Evolutionary conservation across 2,113 vertebrate species (phyloP), one percentile per base, ranked within the genome.

Genomic region (Chaenogobius annularis): DNA sequence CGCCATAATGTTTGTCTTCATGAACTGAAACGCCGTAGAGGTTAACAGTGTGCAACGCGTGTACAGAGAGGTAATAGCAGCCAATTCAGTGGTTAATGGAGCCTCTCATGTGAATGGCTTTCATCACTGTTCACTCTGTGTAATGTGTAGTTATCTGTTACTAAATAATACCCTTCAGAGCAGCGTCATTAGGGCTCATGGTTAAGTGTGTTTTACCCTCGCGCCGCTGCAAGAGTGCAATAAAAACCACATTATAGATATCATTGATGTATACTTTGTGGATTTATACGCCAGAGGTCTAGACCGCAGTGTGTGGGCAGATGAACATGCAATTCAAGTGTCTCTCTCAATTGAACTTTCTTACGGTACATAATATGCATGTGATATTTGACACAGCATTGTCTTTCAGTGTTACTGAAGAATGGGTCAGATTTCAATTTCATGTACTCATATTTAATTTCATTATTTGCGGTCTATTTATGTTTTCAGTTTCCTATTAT

Each of bases 31-130:
- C 71, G 46, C 20, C 13, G 48, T 70, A 61, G 75, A 79, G 75
- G 74, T 81, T 83, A 75, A 77, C 64, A 47, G 20, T 22, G 20
- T 85, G 70, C 22, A 67, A 65, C 79, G 78, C 75, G 68, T 83
- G 73, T 75, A 31, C 73, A 68, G 74, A 77, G 79, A 79, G 74
- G 82, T 77, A 78, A 77, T 76, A 67, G 69, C 75, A 68, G 73
- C 55, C 76, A 78, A 87, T 88, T 83, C 78, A 56, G 61, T 86
- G 72, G 80, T 81, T 89, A 87, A 87, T 89, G 86, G 83, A 86
- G 83, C 82, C 73, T 85, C 76, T 87, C 72, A 10, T 87, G 75
- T 85, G 74, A 83, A 82, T 59, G 66, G 73, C 80, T 83, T 81
- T 80, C 70, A 83, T 78, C 35, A 58, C 74, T 72, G 73, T 48